These are phyloP conservation scores for Mamestra configurata DNA, from an alignment of 1,140 invertebrate species.

Conservation along the genomic window DNA sequence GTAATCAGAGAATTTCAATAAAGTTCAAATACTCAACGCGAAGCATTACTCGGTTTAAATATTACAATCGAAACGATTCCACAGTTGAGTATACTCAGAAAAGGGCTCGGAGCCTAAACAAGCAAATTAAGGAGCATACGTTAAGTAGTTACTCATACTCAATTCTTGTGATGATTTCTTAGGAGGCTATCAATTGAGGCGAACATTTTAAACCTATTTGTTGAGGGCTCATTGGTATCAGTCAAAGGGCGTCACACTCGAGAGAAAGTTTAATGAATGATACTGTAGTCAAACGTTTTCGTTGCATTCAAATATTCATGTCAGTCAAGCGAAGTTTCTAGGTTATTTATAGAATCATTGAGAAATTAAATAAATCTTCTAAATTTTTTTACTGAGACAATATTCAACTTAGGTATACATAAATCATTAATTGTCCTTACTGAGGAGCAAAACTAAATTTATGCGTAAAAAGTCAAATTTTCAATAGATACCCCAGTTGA, in stretches of 20 bases:
- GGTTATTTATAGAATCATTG: neutral
- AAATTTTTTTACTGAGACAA: too few relatives aligned
- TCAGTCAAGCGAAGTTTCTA: slow-evolving; percentile 5
- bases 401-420: too few relatives aligned
- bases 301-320: slow-evolving; percentile 54
- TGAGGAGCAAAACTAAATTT: neutral
- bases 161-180: slow-evolving; percentile 48
- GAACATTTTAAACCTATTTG: slow-evolving; percentile 50
- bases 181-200: slow-evolving; percentile 47
- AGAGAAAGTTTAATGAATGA: slow-evolving; percentile 66
- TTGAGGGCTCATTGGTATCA: slow-evolving; percentile 48
- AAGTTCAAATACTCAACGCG: neutral
- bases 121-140: slow-evolving; percentile 38
- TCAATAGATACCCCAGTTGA: neutral
- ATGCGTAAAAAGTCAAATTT: neutral
- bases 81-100: neutral
- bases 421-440: too few relatives aligned
- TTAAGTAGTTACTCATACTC: slow-evolving; percentile 46
- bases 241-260: slow-evolving; percentile 50
- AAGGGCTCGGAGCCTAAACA: slow-evolving; percentile 34
- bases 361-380: too few relatives aligned
- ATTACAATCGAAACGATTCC: slow-evolving; percentile 16
- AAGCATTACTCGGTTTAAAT: slow-evolving; percentile 1
- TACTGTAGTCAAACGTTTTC: slow-evolving; percentile 52
- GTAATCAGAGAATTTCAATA: slow-evolving; percentile 3